Evolutionary conservation across 2,888 invertebrate species (phyloP).

Genomic region (Tipula lateralis): DNA sequence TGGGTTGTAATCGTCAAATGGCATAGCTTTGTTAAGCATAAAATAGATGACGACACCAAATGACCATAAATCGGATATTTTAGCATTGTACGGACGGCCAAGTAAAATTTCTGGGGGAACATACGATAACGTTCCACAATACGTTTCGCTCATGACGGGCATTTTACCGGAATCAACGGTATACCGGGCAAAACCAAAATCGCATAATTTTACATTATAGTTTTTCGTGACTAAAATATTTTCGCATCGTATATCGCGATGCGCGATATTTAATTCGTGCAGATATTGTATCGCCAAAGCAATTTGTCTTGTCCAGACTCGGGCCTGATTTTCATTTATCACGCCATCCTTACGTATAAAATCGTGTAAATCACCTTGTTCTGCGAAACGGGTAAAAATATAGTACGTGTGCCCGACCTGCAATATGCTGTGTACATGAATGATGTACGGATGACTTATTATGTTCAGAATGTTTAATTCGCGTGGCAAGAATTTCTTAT

Average conservation of each 20-base stretch:
- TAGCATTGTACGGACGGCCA: conserved; percentile 68
- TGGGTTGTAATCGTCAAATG: conserved; percentile 69
- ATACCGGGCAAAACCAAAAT: conserved; percentile 69
- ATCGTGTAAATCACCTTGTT: conserved; percentile 74
- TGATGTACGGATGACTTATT: conserved; percentile 73
- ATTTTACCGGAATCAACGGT: conserved; percentile 47
- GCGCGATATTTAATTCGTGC: conserved; percentile 68
- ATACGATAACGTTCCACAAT: conserved; percentile 81
- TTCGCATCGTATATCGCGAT: conserved; percentile 80
- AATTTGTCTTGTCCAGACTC: conserved; percentile 69
- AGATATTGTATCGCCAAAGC: conserved; percentile 64
- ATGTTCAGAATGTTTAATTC: conserved; percentile 72
- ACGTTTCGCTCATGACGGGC: conserved; percentile 65
- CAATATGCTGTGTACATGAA: conserved; percentile 71
- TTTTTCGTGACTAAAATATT: conserved; percentile 68
- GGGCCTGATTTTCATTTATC: conserved; percentile 61
- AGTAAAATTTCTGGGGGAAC: conserved; percentile 79
- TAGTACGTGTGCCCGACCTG: conserved; percentile 66
- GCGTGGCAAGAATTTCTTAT: conserved; percentile 76
- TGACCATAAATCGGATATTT: conserved; percentile 75
- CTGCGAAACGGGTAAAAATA: conserved; percentile 71
- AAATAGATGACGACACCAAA: conserved; percentile 74
- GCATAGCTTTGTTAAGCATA: conserved; percentile 77
- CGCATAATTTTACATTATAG: conserved; percentile 73
- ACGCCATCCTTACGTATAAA: conserved; percentile 64